Evolutionary conservation across 2,797 vertebrate species (phyloP), one percentile per base, ranked within the genome.

Genomic region (Taeniopygia guttata): DNA sequence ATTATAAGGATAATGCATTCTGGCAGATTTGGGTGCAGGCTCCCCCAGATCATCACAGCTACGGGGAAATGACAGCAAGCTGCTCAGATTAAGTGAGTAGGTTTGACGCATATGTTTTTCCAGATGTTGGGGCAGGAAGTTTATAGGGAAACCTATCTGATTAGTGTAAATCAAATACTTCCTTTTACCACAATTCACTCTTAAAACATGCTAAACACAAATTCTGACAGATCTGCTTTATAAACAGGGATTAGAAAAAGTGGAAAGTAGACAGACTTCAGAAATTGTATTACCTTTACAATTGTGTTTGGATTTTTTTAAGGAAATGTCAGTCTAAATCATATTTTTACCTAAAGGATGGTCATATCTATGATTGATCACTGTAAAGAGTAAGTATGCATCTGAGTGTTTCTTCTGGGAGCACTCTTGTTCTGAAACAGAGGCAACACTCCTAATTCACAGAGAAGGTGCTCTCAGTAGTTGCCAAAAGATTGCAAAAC

Each of bases 131-230:
- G 38, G 9, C 75, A 94, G 87, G 92, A 94, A 92, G 68, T 83
- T 93, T 75, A 83, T 32, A 79, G 45, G 7, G 48, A 94, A 64
- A n/a, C 9, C 34, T 81, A 72, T 81, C 66, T 78, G 26, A 83
- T 82, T 16, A 72, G 68, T 58, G 68, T 94, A 95, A 95, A 95
- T 68, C 49, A 94, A 92, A 70, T 73, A 74, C 54, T 96, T 84
- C 64, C 52, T 85, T 74, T 87, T 80, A 84, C 34, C 8, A 48
- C 26, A 34, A 16, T 77, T 87, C 56, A 90, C 11, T 56, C 81
- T 73, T 73, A 91, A 93, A 95, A 84, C 55, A 80, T 15, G 49
- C 26, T 66, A 74, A 67, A 73, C 20, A 38, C 32, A 67, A 76
- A 49, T 69, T 36, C 89, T 84, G 26, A 51, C 70, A 59, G 54